Evolutionary conservation across 92 coral and sea anemone genomes (phyloP).

Genomic region (Parazoanthus atlanticus): DNA sequence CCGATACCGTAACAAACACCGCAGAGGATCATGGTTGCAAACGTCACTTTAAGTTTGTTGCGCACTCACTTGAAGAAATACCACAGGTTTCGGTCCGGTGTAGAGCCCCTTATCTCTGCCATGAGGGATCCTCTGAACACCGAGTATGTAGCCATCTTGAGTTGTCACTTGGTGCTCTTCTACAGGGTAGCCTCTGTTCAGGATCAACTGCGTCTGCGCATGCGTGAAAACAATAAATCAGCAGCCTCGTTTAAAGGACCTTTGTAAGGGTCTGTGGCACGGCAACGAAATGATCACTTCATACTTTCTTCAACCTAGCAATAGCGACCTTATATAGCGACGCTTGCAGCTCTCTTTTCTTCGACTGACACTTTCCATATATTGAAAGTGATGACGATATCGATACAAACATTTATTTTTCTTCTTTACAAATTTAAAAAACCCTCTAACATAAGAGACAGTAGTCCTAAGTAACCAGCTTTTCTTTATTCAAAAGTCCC

Average conservation of each 20-base stretch:
- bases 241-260: not conserved
- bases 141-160: conserved; percentile 35
- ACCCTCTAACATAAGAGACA: no score
- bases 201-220: conserved; percentile 33
- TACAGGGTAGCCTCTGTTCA: conserved; percentile 34
- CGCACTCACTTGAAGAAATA: conserved; percentile 28
- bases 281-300: not conserved
- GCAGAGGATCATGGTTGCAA: no score
- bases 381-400: no score
- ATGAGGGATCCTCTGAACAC: conserved; percentile 42
- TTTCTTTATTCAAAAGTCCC: no score
- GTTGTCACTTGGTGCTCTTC: conserved; percentile 40
- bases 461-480: no score
- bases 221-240: not conserved
- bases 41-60: not conserved
- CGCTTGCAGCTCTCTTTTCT: no score
- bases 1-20: not conserved
- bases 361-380: no score
- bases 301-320: no score
- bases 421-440: no score
- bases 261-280: not conserved
- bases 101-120: not conserved
- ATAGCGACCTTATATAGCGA: no score
- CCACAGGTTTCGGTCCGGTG: conserved; percentile 41
- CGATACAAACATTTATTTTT: no score